Conservation (phyloP, 2,888 invertebrate species). For the Heliconius aoede region DNA sequence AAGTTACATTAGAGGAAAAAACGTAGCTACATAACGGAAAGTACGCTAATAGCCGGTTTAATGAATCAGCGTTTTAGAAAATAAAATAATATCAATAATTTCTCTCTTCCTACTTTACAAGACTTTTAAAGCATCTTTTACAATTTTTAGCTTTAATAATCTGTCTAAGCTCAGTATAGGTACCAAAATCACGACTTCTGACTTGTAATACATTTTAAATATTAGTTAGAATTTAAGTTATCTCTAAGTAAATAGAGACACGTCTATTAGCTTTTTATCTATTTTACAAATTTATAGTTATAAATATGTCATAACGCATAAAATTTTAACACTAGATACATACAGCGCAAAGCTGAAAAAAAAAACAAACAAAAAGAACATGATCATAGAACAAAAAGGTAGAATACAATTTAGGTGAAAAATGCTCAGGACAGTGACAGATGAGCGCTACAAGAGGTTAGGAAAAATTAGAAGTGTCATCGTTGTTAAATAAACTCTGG, state of each 20-base stretch:
- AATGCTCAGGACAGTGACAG: conserved; percentile 27
- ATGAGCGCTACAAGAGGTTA: conserved; percentile 30
- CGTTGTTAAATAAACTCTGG: conserved; percentile 57
- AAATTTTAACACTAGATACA: too few relatives aligned
- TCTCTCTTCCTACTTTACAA: background rate
- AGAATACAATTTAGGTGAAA: conserved; percentile 18
- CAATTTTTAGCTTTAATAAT: background rate
- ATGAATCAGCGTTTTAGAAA: too few relatives aligned
- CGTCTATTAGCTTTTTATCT: background rate
- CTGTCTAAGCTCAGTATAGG: background rate
- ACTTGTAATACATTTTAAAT: background rate
- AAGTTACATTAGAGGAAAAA: too few relatives aligned
- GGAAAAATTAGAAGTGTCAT: conserved; percentile 68
- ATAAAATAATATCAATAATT: background rate
- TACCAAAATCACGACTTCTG: background rate
- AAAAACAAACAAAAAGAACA: background rate
- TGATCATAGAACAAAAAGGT: background rate
- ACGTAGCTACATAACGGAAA: too few relatives aligned
- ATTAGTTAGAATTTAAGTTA: background rate
- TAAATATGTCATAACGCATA: too few relatives aligned
- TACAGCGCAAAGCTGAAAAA: background rate
- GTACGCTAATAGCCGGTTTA: too few relatives aligned
- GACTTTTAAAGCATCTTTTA: background rate
- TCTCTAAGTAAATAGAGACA: background rate
- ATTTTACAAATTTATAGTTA: background rate